Conservation (phyloP, 1,140 invertebrate genomes). For the Euura lappo region DNA sequence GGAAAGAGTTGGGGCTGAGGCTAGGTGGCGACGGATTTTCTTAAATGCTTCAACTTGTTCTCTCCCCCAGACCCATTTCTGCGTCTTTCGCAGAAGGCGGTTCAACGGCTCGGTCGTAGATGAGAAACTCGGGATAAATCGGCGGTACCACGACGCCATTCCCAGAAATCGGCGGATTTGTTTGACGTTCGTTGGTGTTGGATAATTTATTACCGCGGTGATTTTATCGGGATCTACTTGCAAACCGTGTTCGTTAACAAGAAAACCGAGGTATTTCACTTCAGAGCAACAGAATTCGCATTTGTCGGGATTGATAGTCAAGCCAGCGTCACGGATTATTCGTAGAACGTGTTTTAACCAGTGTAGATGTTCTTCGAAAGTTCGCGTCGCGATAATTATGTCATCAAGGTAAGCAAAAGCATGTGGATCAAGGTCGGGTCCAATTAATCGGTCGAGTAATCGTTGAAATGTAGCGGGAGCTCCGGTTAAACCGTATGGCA, state of each 20-base stretch:
- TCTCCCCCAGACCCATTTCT: slow-evolving; percentile 24
- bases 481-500: background rate
- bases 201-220: background rate
- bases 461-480: background rate
- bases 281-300: no score
- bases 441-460: slow-evolving; percentile 27
- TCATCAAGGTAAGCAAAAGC: slow-evolving; percentile 43
- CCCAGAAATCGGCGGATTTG: slow-evolving; percentile 32
- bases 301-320: background rate
- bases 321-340: background rate
- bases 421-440: slow-evolving; percentile 11
- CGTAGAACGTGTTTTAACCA: background rate
- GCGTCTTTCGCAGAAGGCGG: slow-evolving; percentile 37
- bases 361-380: slow-evolving; percentile 31
- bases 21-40: slow-evolving; percentile 20
- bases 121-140: slow-evolving; percentile 49
- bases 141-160: slow-evolving; percentile 41
- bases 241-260: slow-evolving; percentile 12
- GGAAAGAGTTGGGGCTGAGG: slow-evolving; percentile 19
- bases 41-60: slow-evolving; percentile 33
- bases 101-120: slow-evolving; percentile 39
- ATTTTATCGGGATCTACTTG: slow-evolving; percentile 17
- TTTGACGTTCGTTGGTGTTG: slow-evolving; percentile 16
- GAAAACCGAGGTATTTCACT: slow-evolving; percentile 4
- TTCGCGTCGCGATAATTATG: slow-evolving; percentile 29